Evolutionary conservation across 2,797 vertebrate genomes (phyloP), one percentile per base, ranked within the genome.

Genomic region (Anomalospiza imberbis): DNA sequence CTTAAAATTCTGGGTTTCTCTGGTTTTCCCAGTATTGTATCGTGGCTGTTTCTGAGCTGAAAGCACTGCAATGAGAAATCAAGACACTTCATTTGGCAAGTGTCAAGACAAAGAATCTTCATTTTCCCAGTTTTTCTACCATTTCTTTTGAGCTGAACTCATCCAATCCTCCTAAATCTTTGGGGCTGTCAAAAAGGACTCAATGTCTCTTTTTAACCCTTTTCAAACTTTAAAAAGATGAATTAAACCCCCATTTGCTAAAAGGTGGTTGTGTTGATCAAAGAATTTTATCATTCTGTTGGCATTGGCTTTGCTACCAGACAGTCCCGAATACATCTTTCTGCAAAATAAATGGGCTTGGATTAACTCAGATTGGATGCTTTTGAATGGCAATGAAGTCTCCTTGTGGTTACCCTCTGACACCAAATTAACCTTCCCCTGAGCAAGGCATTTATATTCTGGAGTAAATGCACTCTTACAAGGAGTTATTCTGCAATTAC

Each of bases 371-470:
- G 10, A 79, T 48, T 84, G 51, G 44, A 31, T 66, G 70, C 14
- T 70, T 34, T n/a, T 68, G 58, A 63, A 29, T 12, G 14, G 14
- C 54, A 68, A 36, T 1, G 1, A 68, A 38, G 13, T 24, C 18
- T 79, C 48, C 18, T 44, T 68, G 60, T 84, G 70, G 32, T 74
- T 66, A 66, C 38, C 40, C n/a, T 81, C n/a, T 84, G 85, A 62
- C 78, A 70, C n/a, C 18, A 47, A 70, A 93, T 88, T 63, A 93
- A 78, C 74, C 66, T 89, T 78, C 10, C 13, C 48, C 36, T 24
- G 40, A 67, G 34, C 34, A 38, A 66, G 26, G 21, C 57, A 62
- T 85, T 81, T 89, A 6, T 74, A 19, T 58, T 60, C 48, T 42
- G 53, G 66, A 55, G 28, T 71, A 42, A 72, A 60, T 15, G 12